Conservation (phyloP, 2,113 vertebrate genomes). For the Erpornis zantholeuca region DNA sequence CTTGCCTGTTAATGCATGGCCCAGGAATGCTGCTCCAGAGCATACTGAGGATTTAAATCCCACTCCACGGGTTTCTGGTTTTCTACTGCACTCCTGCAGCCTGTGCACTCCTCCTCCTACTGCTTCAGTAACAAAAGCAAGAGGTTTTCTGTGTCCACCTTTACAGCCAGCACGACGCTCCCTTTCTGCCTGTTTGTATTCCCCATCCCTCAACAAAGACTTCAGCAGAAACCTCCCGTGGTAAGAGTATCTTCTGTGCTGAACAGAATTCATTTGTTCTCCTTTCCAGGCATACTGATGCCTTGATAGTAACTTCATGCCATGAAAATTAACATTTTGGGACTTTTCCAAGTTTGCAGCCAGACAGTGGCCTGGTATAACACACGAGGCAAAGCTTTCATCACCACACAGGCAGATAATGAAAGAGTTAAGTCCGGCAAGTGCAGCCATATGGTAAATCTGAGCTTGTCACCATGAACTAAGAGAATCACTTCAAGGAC, state of each 20-base stretch:
- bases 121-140: not conserved
- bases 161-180: not conserved
- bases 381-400: not conserved
- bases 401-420: not conserved
- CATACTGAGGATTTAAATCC: not conserved
- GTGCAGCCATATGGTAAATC: conserved; percentile 73
- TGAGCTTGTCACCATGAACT: conserved; percentile 50
- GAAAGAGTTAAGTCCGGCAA: conserved; percentile 10
- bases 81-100: rapidly evolving
- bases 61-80: not conserved
- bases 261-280: not conserved
- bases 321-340: not conserved
- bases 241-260: not conserved
- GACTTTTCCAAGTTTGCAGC: not conserved
- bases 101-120: not conserved
- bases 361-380: not conserved
- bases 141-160: not conserved
- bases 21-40: not conserved
- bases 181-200: not conserved
- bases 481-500: conserved; percentile 54
- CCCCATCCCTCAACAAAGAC: not conserved
- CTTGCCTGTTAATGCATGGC: not conserved
- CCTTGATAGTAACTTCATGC: not conserved
- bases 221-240: not conserved
- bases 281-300: not conserved